phyloP scores from a whole-genome alignment of 1,140 invertebrate genomes.

The Dreissena rostriformis region DNA sequence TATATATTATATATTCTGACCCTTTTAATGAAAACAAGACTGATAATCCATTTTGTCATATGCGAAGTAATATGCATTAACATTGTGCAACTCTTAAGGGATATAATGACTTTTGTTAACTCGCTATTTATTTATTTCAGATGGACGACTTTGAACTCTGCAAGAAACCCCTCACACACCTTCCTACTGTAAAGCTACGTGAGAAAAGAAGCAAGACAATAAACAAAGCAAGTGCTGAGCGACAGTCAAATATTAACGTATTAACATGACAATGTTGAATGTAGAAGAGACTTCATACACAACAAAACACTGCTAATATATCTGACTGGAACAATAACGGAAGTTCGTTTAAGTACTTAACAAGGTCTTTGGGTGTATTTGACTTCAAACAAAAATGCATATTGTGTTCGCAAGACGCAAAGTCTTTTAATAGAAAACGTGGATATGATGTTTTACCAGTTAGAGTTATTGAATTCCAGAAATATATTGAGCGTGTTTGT shows the following conservation, averaged over 20 bases:
- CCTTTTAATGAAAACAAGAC: no score
- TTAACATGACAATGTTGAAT: neutral
- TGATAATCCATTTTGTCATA: no score
- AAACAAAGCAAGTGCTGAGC: neutral
- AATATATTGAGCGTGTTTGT: neutral
- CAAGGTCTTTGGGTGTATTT: neutral
- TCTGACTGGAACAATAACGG: neutral
- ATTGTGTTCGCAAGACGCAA: slow-evolving; percentile 25
- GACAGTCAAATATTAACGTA: neutral
- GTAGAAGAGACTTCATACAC: slow-evolving; percentile 4
- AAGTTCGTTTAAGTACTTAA: neutral
- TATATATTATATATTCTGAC: no score
- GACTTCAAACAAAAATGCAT: slow-evolving; percentile 12
- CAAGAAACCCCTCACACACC: neutral
- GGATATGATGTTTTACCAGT: slow-evolving; percentile 26
- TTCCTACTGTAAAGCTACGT: slow-evolving; percentile 1
- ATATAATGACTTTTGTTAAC: no score
- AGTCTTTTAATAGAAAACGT: neutral
- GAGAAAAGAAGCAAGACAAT: slow-evolving; percentile 1
- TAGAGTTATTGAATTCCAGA: slow-evolving; percentile 34
- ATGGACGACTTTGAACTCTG: neutral
- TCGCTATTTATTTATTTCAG: no score
- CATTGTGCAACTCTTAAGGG: no score
- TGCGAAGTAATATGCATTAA: no score
- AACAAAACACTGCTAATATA: neutral